Evolutionary conservation across 2,888 invertebrate genomes (phyloP), one percentile per base, ranked within the genome.

Genomic region (Xanthia icteritia): DNA sequence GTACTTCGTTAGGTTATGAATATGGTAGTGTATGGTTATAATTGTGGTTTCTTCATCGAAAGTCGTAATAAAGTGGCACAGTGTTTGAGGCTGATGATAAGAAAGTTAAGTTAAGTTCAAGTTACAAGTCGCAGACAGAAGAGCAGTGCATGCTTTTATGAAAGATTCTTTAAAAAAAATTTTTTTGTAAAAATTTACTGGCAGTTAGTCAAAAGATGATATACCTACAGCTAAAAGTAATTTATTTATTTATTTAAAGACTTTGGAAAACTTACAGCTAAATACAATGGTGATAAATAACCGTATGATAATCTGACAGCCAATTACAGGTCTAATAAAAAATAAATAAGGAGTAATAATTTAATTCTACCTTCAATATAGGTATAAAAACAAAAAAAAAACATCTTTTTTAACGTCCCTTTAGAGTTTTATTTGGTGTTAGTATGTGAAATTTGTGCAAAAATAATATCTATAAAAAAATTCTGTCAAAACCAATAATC

Each of bases 1-100:
- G 60, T 48, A n/a, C 54, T 66, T 48, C 61, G 65, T 73, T 72
- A 61, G 42, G 45, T 42, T 67, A 42, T 61, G 42, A 39, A 36
- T 67, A 42, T 61, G 39, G 36, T 60, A 31, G 36, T 61, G 17
- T 61, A 0, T 11, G 20, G 20, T 51, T 60, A 0, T 31, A 68
- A 60, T 42, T 76, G 11, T 17, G 5, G 23, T 67, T 70, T 63
- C 56, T 54, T 9, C 13, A n/a, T 39, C 2, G 0, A 13, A 20
- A 36, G 0, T 36, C 0, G 23, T 66, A 48, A 23, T 65, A 17
- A 27, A 48, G 48, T 36, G 8, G 17, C 27, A 27, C 13, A 36
- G 9, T 51, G 15, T 15, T 67, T 15, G 23, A 17, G 8, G 23
- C 13, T 61, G 6, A 13, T 8, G 31, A 23, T 8, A 36, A 36